These are phyloP conservation scores for Bombus difficillimus DNA, from an alignment of 1,140 invertebrate genomes.

Conservation along the genomic window DNA sequence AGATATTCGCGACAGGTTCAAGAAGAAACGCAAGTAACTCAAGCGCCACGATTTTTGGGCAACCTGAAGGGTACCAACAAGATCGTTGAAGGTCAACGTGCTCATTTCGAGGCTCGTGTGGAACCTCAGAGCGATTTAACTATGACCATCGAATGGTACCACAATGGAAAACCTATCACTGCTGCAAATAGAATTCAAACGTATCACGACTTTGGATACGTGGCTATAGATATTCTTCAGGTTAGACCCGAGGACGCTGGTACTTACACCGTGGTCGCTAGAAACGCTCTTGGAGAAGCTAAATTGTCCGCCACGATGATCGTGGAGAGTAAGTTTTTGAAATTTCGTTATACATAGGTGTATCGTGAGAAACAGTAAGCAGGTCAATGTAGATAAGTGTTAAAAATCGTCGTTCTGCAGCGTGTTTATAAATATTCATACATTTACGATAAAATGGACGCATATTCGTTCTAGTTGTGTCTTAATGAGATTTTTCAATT, in stretches of 20 bases:
- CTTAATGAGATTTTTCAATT: too few relatives aligned
- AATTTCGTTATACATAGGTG: not conserved
- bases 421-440: not conserved
- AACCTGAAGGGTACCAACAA: constrained; percentile 95
- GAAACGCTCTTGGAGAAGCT: constrained; percentile 93
- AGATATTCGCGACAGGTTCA: constrained; percentile 86
- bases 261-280: constrained; percentile 94
- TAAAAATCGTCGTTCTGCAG: not conserved
- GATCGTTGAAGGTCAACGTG: constrained; percentile 97
- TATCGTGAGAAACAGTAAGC: constrained; percentile 37
- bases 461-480: too few relatives aligned
- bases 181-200: constrained; percentile 94
- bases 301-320: constrained; percentile 91
- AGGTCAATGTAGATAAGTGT: constrained; percentile 1
- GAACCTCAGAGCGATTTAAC: constrained; percentile 96
- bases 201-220: constrained; percentile 97
- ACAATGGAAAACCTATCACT: constrained; percentile 93
- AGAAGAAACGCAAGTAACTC: constrained; percentile 89
- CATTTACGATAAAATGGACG: not conserved
- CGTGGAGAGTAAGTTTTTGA: constrained; percentile 90
- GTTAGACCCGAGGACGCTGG: constrained; percentile 93
- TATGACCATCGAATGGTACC: constrained; percentile 95
- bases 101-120: constrained; percentile 97
- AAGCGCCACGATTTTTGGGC: constrained; percentile 92
- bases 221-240: constrained; percentile 95